phyloP scores from a whole-genome alignment of 2,888 invertebrate species.

The Drosophila phalerata region DNA sequence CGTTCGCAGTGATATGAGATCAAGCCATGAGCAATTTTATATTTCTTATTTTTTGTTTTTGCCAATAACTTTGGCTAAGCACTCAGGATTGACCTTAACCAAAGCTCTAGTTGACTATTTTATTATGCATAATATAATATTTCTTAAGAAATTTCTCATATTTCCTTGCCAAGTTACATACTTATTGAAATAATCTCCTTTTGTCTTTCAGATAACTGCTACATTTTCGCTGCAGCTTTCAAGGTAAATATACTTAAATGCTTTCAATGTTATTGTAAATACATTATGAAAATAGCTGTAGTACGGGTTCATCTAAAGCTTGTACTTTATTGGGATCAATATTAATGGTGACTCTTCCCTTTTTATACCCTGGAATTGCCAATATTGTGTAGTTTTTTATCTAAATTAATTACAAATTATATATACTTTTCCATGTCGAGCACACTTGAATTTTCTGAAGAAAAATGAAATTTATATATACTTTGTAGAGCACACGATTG shows the following conservation, averaged over 20 bases:
- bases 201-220: slow-evolving; percentile 8
- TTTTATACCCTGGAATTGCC: not conserved
- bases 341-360: too few relatives aligned
- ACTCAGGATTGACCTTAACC: not conserved
- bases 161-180: not conserved
- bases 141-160: not conserved
- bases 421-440: not conserved
- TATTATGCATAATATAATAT: not conserved
- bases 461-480: not conserved
- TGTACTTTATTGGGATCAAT: not conserved
- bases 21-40: slow-evolving; percentile 35
- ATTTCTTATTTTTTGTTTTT: not conserved
- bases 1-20: slow-evolving; percentile 28
- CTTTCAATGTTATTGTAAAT: slow-evolving; percentile 1
- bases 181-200: not conserved
- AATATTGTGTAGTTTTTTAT: not conserved
- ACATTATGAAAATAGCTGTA: not conserved
- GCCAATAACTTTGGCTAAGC: slow-evolving; percentile 26
- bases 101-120: not conserved
- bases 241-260: slow-evolving; percentile 12
- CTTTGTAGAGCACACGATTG: not conserved
- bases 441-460: too few relatives aligned
- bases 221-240: slow-evolving; percentile 3
- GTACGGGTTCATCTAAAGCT: not conserved
- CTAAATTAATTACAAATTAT: too few relatives aligned